Evolutionary conservation across 2,797 vertebrate genomes (phyloP), one percentile per base, ranked within the genome.

Genomic region (Acridotheres tristis): DNA sequence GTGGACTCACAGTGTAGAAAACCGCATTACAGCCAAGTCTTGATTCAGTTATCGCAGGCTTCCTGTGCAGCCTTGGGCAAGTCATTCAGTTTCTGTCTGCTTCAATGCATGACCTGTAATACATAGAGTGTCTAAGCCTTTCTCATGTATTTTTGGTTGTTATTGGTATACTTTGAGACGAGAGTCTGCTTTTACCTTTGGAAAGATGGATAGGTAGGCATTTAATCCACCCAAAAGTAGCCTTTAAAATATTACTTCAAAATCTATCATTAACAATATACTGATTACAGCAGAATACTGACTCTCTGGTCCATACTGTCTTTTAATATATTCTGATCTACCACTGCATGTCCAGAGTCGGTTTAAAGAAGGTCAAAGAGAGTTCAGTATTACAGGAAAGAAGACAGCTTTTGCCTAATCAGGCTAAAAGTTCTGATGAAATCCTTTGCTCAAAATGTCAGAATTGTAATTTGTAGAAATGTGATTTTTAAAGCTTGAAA

Each of bases 381-480:
- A 61, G 26, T 78, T 94, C 47, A 75, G 11, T 43, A 51, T 74
- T 75, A 40, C 18, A 78, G 51, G 30, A 34, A 67, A 84, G 55
- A 55, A 79, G 29, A 73, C 43, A 85, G 13, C 4, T 94, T 83
- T 92, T 84, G 12, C 22, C 40, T 81, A 67, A 82, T 75, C 32
- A n/a, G 29, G 23, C 38, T 67, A 76, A 72, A 68, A 69, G 12
- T 42, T 81, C 29, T 58, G 27, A 75, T 69, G 1, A 78, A 83
- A 68, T 55, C 12, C 15, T 91, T 83, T 77, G 30, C 79, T 91
- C 73, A 54, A 94, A 88, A 85, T 85, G 45, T 89, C 84, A 84
- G 38, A 69, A 88, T 42, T 66, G 5, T 81, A 88, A 72, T 90
- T 83, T 14, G 1, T 15, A 79, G 29, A 79, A 69, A 50, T 74